Evolutionary conservation across 1,140 invertebrate genomes (phyloP), one percentile per base, ranked within the genome.

Genomic region (Drosophila leontia): DNA sequence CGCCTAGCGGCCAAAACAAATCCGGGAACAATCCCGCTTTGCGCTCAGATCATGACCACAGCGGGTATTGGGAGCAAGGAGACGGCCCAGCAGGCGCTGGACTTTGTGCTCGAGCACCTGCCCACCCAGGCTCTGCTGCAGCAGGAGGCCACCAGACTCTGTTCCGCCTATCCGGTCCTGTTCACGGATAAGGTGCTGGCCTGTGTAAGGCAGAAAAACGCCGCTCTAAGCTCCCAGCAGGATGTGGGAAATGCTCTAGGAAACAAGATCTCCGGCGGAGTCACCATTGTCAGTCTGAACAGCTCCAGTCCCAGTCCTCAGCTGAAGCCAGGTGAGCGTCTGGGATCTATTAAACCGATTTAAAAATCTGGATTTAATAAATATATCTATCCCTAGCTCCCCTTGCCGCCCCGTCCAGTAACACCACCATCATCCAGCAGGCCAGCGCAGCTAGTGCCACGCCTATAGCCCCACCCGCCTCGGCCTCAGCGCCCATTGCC

Each of bases 91-190:
- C 96, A 96, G 80, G 96, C 96, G 9, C 92, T 98, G 32, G 96
- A 96, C 93, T 97, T 97, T 93, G 95, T 97, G 47, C 93, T 97
- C 37, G 95, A 96, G 81, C 95, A 96, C 77, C 93, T 98, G 68
- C 94, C 95, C 42, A 95, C 95, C 72, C 95, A 97, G 81, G 95
- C 95, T 7, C 94, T 95, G 26, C 92, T 97, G 61, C 92, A 97
- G 61, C 94, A 96, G 63, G 96, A 97, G 91, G 96, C 96, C 17
- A 96, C 96, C 17, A 93, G 95, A 3, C 94, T 97, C 11, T 96
- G 96, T 90, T 95, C 95, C 85, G 95, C 95, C 15, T 96, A 96
- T 93, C 96, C 96, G 6, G 94, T 95, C 11, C 93, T 97, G 12
- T 96, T 97, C 83, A 96, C 96, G 2, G 96, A 96, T 82, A 95